phyloP scores from a whole-genome alignment of 2,113 vertebrate species.

The Limnothrissa miodon region DNA sequence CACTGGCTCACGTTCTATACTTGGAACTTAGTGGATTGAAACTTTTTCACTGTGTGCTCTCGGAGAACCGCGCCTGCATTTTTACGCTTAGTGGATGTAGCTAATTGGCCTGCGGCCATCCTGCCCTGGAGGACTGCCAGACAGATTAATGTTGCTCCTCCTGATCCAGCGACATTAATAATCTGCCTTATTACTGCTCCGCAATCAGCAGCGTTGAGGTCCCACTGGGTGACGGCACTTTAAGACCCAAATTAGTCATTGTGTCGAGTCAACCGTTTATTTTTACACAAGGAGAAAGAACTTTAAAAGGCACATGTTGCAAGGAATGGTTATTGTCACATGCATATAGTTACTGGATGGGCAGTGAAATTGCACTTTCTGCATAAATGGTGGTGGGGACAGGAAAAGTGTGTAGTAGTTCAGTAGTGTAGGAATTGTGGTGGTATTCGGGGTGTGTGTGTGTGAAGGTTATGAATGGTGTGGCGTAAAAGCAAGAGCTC shows the following conservation, averaged over 20 bases:
- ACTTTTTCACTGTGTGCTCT: not conserved
- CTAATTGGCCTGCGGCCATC: slow-evolving; percentile 23
- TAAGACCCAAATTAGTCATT: not conserved
- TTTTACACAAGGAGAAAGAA: not conserved
- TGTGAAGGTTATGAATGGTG: no score
- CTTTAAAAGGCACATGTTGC: not conserved
- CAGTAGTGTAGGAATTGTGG: no score
- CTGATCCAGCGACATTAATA: slow-evolving; percentile 20
- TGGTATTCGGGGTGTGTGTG: no score
- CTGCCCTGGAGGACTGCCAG: slow-evolving; percentile 5
- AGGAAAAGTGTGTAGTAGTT: no score
- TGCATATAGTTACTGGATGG: no score
- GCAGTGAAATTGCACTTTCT: no score
- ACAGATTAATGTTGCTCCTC: slow-evolving; percentile 20
- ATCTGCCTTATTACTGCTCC: slow-evolving; percentile 8
- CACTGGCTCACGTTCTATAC: not conserved
- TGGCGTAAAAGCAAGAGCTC: no score
- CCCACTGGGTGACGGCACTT: not conserved
- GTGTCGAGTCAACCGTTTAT: not conserved
- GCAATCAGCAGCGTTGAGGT: not conserved
- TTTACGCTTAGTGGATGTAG: slow-evolving; percentile 17
- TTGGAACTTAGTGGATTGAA: not conserved
- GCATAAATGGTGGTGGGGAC: no score
- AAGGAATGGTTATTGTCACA: no score
- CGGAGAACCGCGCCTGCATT: slow-evolving; percentile 16